phyloP scores from a whole-genome alignment of 2,113 vertebrate species.

The rat (Rattus norvegicus) region DNA sequence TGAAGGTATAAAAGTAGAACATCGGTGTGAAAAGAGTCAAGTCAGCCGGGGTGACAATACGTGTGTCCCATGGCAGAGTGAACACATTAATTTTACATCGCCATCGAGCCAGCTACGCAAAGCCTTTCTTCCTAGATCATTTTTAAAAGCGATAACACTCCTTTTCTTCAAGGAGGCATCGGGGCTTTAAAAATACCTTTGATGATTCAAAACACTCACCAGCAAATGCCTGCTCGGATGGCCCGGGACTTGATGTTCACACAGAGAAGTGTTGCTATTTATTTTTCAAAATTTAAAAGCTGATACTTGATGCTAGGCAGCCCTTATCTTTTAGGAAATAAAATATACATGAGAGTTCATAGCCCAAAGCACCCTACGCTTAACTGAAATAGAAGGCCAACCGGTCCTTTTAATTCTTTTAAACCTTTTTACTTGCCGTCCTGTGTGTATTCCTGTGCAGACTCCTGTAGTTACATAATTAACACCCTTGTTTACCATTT shows the following conservation, averaged over 20 bases:
- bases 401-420: neutral
- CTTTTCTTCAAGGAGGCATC: neutral
- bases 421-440: neutral
- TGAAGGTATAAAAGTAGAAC: neutral
- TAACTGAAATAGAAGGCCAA: neutral
- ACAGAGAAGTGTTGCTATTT: neutral
- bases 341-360: neutral
- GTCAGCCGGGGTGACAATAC: neutral
- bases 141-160: slow-evolving; percentile 14
- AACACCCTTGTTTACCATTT: neutral
- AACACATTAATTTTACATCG: slow-evolving; percentile 3
- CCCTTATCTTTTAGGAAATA: neutral
- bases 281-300: slow-evolving; percentile 54
- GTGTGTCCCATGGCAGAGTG: neutral
- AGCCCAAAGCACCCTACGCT: neutral
- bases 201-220: slow-evolving; percentile 32
- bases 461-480: neutral
- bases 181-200: slow-evolving; percentile 17
- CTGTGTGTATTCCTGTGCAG: neutral
- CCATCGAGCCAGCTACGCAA: neutral
- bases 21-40: neutral
- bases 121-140: neutral
- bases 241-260: neutral
- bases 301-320: neutral
- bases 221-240: neutral